phyloP scores from a whole-genome alignment of 2,113 vertebrate species.

The Ageneiosus marmoratus region DNA sequence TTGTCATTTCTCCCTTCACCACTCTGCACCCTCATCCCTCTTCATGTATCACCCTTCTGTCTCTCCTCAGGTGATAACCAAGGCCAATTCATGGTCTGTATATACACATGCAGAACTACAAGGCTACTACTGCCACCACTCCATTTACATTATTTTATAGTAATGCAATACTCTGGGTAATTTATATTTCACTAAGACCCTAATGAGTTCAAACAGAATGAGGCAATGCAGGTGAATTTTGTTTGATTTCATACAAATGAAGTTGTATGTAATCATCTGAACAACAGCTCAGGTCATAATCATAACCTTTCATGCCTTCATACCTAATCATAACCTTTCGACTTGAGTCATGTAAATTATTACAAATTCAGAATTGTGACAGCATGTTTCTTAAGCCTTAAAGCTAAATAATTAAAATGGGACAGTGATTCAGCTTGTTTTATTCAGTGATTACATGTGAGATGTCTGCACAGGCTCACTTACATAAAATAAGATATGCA shows the following conservation, averaged over 20 bases:
- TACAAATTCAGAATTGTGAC: background rate
- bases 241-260: background rate
- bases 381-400: background rate
- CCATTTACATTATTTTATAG: no score
- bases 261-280: background rate
- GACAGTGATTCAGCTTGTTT: background rate
- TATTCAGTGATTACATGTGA: background rate
- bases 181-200: background rate
- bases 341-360: background rate
- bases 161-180: background rate
- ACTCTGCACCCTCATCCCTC: slow-evolving; percentile 5
- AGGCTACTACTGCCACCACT: no score
- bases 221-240: background rate
- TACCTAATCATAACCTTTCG: background rate
- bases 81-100: slow-evolving; percentile 65
- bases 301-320: no score
- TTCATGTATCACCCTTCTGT: slow-evolving; percentile 11
- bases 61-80: slow-evolving; percentile 42
- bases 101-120: no score
- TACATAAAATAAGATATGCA: background rate
- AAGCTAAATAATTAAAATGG: background rate
- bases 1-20: background rate
- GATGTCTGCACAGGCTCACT: background rate
- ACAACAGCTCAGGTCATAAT: no score
- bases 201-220: background rate